Evolutionary conservation across 2,113 vertebrate genomes (phyloP), one percentile per base, ranked within the genome.

Genomic region (Psettodes erumei): DNA sequence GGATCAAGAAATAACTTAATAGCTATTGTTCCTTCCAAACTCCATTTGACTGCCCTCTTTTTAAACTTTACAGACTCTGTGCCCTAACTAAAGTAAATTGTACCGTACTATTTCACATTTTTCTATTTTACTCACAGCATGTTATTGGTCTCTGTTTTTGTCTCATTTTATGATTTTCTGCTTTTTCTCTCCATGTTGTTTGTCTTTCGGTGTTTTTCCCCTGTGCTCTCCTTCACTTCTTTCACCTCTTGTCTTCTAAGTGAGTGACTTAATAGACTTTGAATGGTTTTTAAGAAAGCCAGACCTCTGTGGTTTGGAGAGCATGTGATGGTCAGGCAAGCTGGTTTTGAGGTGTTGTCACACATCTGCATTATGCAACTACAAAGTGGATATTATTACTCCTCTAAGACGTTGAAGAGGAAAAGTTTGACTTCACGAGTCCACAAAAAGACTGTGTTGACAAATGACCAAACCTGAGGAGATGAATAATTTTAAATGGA

Each of bases 241-340:
- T 65, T 37, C 30, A 43, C 59, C 21, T 23, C 16, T 38, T 11
- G 4, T 68, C 28, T 33, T 27, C 62, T 53, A 60, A 66, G 50
- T 58, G 47, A 77, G 30, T 25, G 54, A 73, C 43, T 69, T 43
- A 66, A 71, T 74, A 45, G 61, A 71, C 28, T 70, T 37, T 66
- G 45, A 78, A 63, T 67, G 37, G 6, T 69, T 63, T 71, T 79
- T 69, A 25, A 40, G 56, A 63, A 69, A 65, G 77, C 40, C 70
- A 79, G 43, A 56, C 55, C 42, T 72, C 71, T 81, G 64, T 35
- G 71, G 82, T 78, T 82, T 70, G 69, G 79, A 63, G 27, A 73
- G 40, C 37, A 71, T 69, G 71, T 58, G 63, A 79, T 35, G 66
- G 79, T 81, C 74, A 59, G 59, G 56, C 59, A 59, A 35, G 45